These are phyloP conservation scores for Ceratina calcarata DNA, from an alignment of 1,140 invertebrate species.

Conservation along the genomic window DNA sequence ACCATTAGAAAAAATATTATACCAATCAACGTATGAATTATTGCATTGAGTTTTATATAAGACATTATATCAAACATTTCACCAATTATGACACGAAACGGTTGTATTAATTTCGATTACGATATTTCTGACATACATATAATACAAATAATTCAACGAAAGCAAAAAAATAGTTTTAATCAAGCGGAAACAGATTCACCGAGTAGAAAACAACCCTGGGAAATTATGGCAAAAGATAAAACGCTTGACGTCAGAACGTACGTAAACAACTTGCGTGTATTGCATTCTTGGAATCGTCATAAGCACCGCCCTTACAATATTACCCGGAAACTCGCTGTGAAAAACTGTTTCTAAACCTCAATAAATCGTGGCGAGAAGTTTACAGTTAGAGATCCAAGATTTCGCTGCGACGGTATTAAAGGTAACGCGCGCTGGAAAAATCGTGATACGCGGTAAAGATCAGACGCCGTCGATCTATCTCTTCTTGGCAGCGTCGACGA, in stretches of 20 bases:
- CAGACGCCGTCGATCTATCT: not conserved
- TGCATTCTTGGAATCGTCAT: not conserved
- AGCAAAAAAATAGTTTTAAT: not conserved
- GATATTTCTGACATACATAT: too few relatives aligned
- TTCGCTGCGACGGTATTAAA: too few relatives aligned
- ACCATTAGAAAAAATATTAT: too few relatives aligned
- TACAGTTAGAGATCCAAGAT: not conserved
- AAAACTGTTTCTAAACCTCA: not conserved
- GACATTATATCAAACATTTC: too few relatives aligned
- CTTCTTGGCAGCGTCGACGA: not conserved
- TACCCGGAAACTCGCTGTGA: not conserved
- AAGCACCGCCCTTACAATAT: not conserved
- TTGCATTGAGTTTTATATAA: too few relatives aligned
- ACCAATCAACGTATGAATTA: too few relatives aligned
- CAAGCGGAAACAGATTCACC: too few relatives aligned
- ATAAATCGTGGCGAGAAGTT: not conserved
- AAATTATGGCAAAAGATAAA: not conserved
- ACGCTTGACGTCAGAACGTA: not conserved
- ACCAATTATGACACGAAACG: too few relatives aligned
- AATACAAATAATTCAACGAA: too few relatives aligned
- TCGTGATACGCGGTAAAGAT: not conserved
- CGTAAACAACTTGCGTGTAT: too few relatives aligned
- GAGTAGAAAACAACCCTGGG: not conserved
- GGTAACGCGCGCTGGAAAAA: not conserved
- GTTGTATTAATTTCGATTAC: not conserved